These are phyloP conservation scores for Nomia melanderi DNA, from an alignment of 1,140 invertebrate genomes.

Conservation along the genomic window DNA sequence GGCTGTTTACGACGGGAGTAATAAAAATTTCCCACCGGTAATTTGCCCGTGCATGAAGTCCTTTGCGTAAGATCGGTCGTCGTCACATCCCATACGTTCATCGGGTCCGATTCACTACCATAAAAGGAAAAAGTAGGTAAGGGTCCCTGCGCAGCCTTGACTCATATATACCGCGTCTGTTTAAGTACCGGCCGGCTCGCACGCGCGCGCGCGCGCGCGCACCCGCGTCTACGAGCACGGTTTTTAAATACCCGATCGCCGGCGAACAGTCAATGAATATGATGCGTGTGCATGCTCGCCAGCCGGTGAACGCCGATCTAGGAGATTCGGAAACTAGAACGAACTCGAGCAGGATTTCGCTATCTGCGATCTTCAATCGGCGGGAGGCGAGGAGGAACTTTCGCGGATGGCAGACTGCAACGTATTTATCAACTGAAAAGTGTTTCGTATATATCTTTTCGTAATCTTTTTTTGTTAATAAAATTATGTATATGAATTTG, in stretches of 20 bases:
- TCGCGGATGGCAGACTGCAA: not conserved
- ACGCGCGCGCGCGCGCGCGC: too few relatives aligned
- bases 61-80: conserved; percentile 67
- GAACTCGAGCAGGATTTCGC: not conserved
- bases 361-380: not conserved
- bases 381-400: not conserved
- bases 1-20: not conserved
- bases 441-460: too few relatives aligned
- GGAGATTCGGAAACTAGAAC: not conserved
- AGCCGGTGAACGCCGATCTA: not conserved
- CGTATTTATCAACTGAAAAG: too few relatives aligned
- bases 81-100: conserved; percentile 54
- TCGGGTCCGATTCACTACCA: conserved; percentile 65
- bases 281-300: conserved; percentile 7
- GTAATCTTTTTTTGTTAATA: too few relatives aligned
- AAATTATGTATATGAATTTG: too few relatives aligned
- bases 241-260: conserved; percentile 54
- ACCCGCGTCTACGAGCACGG: conserved; percentile 18
- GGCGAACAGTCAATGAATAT: conserved; percentile 42
- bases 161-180: conserved; percentile 55
- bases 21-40: conserved; percentile 16
- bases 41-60: conserved; percentile 18
- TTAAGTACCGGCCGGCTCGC: conserved; percentile 43
- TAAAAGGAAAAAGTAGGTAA: conserved; percentile 78
- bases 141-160: conserved; percentile 73